Percentiles rank a stretch among this genome's conserved stretches.
These are phyloP conservation scores for Oceanodroma leucorhoa DNA, from an alignment of 2,797 vertebrate species.

Conservation along the genomic window DNA sequence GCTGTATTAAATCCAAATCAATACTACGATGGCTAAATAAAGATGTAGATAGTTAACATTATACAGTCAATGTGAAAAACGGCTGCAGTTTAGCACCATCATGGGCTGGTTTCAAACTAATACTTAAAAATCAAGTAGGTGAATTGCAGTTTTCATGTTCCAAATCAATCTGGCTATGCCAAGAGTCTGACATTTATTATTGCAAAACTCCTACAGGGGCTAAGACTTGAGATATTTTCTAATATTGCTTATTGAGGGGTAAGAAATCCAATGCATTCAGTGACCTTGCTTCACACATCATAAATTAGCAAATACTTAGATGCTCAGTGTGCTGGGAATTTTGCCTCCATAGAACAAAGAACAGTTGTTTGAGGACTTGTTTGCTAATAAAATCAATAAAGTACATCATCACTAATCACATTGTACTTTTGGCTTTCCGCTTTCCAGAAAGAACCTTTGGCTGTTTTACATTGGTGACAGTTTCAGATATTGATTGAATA, in stretches of 20 bases:
- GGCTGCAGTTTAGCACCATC: background rate
- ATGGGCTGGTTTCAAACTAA: background rate
- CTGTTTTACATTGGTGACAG: background rate
- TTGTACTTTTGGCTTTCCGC: constrained; percentile 6
- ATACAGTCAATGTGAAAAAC: background rate
- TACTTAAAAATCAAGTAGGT: background rate
- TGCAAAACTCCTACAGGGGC: background rate
- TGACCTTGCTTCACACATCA: background rate
- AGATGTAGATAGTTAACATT: background rate
- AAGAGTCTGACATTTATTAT: background rate
- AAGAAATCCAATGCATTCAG: background rate
- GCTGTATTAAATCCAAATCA: background rate
- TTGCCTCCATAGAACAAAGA: constrained; percentile 1
- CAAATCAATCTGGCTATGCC: background rate
- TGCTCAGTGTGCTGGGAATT: background rate
- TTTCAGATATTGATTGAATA: background rate
- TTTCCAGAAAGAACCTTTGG: background rate
- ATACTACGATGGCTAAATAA: background rate
- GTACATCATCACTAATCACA: background rate
- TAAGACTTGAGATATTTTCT: constrained; percentile 24
- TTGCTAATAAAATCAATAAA: constrained; percentile 41
- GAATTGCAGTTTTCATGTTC: background rate
- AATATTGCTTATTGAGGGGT: background rate
- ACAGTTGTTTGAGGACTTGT: constrained; percentile 2
- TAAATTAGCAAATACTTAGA: background rate